Conservation (phyloP, 2,888 invertebrate genomes). For the Hydrotaea diabolus region DNA sequence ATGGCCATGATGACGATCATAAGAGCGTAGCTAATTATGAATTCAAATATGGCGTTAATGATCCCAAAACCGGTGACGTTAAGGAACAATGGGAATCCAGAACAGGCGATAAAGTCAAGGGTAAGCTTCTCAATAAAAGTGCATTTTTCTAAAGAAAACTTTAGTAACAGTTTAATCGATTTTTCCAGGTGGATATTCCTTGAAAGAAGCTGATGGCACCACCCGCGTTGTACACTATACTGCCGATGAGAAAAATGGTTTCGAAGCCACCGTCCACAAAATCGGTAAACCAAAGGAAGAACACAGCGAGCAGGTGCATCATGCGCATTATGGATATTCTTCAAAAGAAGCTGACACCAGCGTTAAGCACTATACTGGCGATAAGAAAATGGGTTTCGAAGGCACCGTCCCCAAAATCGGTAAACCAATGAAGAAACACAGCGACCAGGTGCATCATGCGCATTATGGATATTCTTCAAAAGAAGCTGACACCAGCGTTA, state of each 20-base stretch:
- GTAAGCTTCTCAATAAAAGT: slow-evolving; percentile 16
- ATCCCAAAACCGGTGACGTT: slow-evolving; percentile 80
- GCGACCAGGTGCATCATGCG: neutral
- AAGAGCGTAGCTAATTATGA: slow-evolving; percentile 76
- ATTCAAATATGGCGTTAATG: slow-evolving; percentile 80
- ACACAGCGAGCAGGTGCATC: neutral
- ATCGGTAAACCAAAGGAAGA: neutral
- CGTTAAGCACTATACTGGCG: slow-evolving; percentile 28
- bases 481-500: slow-evolving; percentile 7
- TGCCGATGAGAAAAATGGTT: slow-evolving; percentile 61
- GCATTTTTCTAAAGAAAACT: neutral
- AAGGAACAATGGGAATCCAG: slow-evolving; percentile 81
- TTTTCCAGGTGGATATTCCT: neutral
- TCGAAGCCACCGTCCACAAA: slow-evolving; percentile 59
- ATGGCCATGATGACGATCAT: neutral
- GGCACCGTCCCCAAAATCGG: slow-evolving; percentile 52
- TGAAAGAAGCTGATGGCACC: no score
- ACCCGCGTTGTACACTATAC: slow-evolving; percentile 1
- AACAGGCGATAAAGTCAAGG: slow-evolving; percentile 81
- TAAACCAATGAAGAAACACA: neutral
- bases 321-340: no score
- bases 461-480: no score
- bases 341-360: slow-evolving; percentile 1
- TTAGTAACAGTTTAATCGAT: neutral
- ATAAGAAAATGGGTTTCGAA: slow-evolving; percentile 37